Base-by-base conservation (phyloP, 2,113 vertebrate genomes). In the Ctenomys sociabilis region DNA sequence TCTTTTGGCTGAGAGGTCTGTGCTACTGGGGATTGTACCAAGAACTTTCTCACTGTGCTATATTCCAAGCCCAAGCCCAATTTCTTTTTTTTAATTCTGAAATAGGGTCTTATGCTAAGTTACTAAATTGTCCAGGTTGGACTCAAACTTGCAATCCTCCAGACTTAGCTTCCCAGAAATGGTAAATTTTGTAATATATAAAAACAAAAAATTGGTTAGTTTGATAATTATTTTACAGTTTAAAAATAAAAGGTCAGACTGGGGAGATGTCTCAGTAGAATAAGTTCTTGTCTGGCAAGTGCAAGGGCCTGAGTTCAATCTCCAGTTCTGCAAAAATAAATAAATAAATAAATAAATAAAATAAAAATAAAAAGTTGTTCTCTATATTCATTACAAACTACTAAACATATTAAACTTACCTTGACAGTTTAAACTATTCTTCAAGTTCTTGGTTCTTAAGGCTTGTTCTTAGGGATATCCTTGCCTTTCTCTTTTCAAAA, bases 401-500 rank as follows among this genome's bases (percentile, higher is more conserved):
- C 64, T 92, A 91, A 90, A 87, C 17, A 87, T 4, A 88, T 86
- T 12, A 78, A 93, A 96, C 30, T 95, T 86, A 96, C 83, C 78
- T 64, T 84, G 54, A 80, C 30, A 80, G 28, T 30, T 80, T 52
- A 96, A 96, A 77, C 52, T 66, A 12, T 52, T 85, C n/a, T 54
- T 88, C 43, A 93, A 72, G 59, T 85, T 32, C 89, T 89, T 96
- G 49, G n/a, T 90, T 86, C 35, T 93, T 85, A 84, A 26, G n/a
- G 68, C n/a, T 95, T 89, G 81, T 84, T 63, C 80, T 61, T 93
- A 52, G 21, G 22, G 21, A n/a, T 82, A 85, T 24, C 57, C 24
- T 63, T 96, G 80, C 24, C 45, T 86, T 96, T 92, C 35, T 59
- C 80, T 88, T 92, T 93, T 61, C 88, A 93, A 96, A 95, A 90